These are phyloP conservation scores for Electrophaes corylata DNA, from an alignment of 2,888 invertebrate genomes.

Conservation along the genomic window DNA sequence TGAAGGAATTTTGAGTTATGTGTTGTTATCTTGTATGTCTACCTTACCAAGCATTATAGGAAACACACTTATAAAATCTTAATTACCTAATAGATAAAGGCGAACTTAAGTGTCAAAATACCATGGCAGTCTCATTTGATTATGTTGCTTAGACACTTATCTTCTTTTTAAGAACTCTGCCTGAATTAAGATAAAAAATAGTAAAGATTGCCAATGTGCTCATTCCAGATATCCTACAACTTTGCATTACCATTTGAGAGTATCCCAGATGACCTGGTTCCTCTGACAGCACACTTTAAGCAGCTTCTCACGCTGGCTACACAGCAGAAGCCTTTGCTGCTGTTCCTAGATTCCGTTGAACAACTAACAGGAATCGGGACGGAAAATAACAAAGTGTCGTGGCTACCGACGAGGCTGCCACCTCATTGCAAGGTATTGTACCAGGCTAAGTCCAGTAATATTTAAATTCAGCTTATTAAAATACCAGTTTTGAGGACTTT, in stretches of 20 bases:
- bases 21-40: too few relatives aligned
- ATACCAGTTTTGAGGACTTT: too few relatives aligned
- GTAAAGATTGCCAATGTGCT: background rate
- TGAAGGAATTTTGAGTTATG: background rate
- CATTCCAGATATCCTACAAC: slow-evolving; percentile 93
- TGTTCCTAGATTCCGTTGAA: slow-evolving; percentile 98
- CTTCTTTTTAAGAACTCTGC: too few relatives aligned
- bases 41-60: too few relatives aligned
- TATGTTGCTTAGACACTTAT: too few relatives aligned
- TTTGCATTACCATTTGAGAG: slow-evolving; percentile 95
- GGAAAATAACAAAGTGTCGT: slow-evolving; percentile 97
- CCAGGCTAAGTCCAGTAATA: too few relatives aligned
- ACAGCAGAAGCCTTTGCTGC: slow-evolving; percentile 92
- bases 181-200: background rate
- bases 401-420: slow-evolving; percentile 97
- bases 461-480: too few relatives aligned
- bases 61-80: too few relatives aligned
- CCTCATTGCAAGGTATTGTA: slow-evolving; percentile 90
- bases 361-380: slow-evolving; percentile 96
- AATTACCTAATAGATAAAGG: too few relatives aligned
- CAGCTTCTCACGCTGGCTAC: slow-evolving; percentile 93
- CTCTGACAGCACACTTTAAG: slow-evolving; percentile 97
- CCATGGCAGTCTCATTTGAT: too few relatives aligned
- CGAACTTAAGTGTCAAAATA: too few relatives aligned
- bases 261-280: slow-evolving; percentile 98